Conservation (phyloP, 2,888 invertebrate genomes). For the Microplitis manilae region DNA sequence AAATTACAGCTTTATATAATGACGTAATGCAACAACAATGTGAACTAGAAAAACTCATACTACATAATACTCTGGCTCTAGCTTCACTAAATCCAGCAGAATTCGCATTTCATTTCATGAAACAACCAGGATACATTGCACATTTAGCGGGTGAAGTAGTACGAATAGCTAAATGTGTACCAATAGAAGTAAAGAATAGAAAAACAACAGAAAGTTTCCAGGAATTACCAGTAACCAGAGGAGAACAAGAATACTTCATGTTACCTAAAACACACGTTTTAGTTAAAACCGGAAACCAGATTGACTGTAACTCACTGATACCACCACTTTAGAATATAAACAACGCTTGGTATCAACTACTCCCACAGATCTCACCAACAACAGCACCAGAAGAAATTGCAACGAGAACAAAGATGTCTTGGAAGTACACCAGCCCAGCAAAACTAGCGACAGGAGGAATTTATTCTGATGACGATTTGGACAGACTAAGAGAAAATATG, state of each 20-base stretch:
- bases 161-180: slow-evolving; percentile 33
- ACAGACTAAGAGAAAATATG: slow-evolving; percentile 12
- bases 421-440: neutral
- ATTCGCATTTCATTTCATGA: slow-evolving; percentile 50
- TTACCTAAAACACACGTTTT: neutral
- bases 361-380: neutral
- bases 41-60: slow-evolving; percentile 47
- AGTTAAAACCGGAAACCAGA: slow-evolving; percentile 1
- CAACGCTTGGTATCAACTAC: neutral
- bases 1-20: slow-evolving; percentile 40
- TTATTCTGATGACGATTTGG: neutral
- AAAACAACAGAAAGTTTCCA: slow-evolving; percentile 28
- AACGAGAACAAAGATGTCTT: neutral
- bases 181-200: slow-evolving; percentile 22
- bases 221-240: neutral
- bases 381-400: neutral
- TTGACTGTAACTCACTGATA: neutral
- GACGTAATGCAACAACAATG: slow-evolving; percentile 50
- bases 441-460: neutral
- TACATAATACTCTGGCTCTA: too few species aligned
- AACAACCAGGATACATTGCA: slow-evolving; percentile 50
- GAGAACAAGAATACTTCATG: neutral
- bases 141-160: slow-evolving; percentile 46
- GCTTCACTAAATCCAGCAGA: slow-evolving; percentile 49
- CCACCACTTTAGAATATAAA: neutral